These are phyloP conservation scores for Sardinella longiceps DNA, from an alignment of 2,797 vertebrate genomes.

Conservation along the genomic window DNA sequence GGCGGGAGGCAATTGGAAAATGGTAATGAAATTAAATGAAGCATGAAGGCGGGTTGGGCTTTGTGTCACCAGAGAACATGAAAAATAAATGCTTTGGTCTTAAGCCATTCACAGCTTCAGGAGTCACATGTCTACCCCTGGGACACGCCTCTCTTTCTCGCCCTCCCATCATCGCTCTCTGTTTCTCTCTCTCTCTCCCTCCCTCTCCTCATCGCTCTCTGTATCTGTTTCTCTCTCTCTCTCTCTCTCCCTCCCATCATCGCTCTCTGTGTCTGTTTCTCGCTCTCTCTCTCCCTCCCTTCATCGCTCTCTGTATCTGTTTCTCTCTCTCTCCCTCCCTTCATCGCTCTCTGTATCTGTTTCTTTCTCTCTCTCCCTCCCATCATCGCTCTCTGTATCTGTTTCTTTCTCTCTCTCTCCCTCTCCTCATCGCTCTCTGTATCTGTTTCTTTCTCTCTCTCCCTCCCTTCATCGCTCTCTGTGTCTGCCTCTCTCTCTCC, in stretches of 20 bases:
- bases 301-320: too few species aligned
- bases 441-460: too few species aligned
- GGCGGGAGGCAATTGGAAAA: constrained; percentile 42
- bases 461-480: too few species aligned
- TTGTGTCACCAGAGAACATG: constrained; percentile 44
- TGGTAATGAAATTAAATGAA: constrained; percentile 51
- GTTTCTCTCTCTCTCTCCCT: background rate
- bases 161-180: background rate
- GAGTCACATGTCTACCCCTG: constrained; percentile 26
- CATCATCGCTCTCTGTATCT: too few species aligned
- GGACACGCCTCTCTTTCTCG: background rate
- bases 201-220: too few species aligned
- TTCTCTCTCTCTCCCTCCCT: background rate
- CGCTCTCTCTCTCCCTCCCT: background rate
- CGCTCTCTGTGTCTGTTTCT: too few species aligned
- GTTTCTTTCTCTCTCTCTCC: too few species aligned
- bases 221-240: too few species aligned
- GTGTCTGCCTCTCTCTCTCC: too few species aligned
- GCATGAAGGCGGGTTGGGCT: constrained; percentile 43
- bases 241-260: background rate
- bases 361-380: too few species aligned
- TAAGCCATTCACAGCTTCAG: constrained; percentile 19
- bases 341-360: too few species aligned
- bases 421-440: too few species aligned
- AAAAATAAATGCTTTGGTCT: constrained; percentile 40